phyloP scores from a whole-genome alignment of 2,888 invertebrate genomes.

The Aphidius colemani region DNA sequence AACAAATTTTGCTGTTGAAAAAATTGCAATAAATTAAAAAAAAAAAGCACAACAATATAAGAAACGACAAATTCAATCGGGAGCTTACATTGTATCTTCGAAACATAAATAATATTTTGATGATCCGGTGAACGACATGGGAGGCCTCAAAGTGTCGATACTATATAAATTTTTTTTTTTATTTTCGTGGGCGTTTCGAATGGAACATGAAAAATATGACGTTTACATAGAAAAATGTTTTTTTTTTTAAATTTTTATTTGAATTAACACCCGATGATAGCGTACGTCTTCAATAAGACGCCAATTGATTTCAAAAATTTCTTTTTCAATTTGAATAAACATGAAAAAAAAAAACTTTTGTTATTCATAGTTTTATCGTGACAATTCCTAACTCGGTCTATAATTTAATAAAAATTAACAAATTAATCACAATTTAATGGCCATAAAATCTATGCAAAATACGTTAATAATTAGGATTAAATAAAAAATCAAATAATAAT shows the following conservation, averaged over 20 bases:
- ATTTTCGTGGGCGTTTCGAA: too few species aligned
- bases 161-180: too few species aligned
- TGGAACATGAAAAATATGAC: too few species aligned
- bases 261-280: too few species aligned
- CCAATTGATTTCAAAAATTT: not conserved
- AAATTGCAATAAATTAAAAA: not conserved
- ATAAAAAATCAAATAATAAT: conserved; percentile 22
- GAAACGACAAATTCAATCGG: too few species aligned
- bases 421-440: conserved; percentile 4
- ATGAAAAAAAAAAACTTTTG: not conserved
- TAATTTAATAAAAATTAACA: conserved; percentile 3
- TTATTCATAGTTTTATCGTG: not conserved
- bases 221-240: too few species aligned
- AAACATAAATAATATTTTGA: conserved; percentile 7
- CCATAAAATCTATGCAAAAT: conserved; percentile 12
- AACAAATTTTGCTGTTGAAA: not conserved
- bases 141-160: too few species aligned
- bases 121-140: not conserved
- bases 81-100: not conserved
- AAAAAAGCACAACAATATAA: not conserved
- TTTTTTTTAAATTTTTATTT: too few species aligned
- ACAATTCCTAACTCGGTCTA: not conserved
- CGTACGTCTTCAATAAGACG: not conserved
- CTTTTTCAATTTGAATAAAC: not conserved
- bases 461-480: conserved; percentile 1